These are phyloP conservation scores for Psilopogon haemacephalus DNA, from an alignment of 2,113 vertebrate species.

Conservation along the genomic window DNA sequence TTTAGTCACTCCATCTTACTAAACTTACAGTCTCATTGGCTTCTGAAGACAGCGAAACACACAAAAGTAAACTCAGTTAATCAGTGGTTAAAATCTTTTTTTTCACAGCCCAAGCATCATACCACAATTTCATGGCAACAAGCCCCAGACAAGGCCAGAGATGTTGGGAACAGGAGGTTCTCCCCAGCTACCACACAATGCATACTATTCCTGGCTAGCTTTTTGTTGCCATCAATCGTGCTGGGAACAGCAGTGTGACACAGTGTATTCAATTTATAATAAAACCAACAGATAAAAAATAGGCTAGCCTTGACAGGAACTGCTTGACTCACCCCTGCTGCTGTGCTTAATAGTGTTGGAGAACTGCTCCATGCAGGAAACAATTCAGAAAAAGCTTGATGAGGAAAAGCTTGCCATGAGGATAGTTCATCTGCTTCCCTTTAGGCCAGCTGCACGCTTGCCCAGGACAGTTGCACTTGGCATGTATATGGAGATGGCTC, in stretches of 20 bases:
- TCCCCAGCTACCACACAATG: not conserved
- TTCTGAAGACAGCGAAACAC: not conserved
- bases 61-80: not conserved
- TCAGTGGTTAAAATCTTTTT: not conserved
- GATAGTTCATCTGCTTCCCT: constrained; percentile 17
- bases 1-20: not conserved
- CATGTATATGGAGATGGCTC: not conserved
- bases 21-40: not conserved
- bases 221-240: not conserved
- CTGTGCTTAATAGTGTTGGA: not conserved
- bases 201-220: not conserved
- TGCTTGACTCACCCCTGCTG: constrained; percentile 22
- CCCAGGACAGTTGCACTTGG: constrained; percentile 4
- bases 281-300: constrained; percentile 26
- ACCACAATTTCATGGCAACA: constrained; percentile 1
- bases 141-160: not conserved
- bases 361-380: constrained; percentile 4
- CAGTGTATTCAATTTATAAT: not conserved
- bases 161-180: constrained; percentile 4
- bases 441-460: not conserved
- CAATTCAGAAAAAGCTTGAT: constrained; percentile 11
- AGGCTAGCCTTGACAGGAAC: not conserved
- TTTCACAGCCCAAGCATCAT: not conserved
- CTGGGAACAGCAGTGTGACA: constrained; percentile 23
- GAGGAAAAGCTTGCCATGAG: constrained; percentile 7